Evolutionary conservation across 2,113 vertebrate species (phyloP).

Genomic region (Phocoena sinus): DNA sequence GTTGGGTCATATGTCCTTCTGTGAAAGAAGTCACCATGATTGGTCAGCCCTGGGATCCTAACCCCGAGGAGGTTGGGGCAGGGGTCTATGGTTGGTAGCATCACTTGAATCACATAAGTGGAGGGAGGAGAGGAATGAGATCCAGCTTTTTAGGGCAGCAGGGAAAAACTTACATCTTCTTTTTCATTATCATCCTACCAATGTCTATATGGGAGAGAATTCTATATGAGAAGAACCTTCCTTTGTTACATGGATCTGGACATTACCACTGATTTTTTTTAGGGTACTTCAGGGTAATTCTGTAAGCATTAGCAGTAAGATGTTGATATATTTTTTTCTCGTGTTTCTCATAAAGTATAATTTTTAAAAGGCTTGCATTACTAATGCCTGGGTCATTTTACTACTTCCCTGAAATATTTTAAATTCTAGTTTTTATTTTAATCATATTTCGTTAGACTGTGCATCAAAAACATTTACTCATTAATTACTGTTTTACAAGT

Average conservation of each 20-base stretch:
- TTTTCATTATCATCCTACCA: not conserved
- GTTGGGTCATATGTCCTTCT: not conserved
- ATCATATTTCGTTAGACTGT: not conserved
- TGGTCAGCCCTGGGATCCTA: not conserved
- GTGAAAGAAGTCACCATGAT: not conserved
- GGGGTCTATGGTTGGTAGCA: fast-evolving
- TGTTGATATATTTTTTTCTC: not conserved
- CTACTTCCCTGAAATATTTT: not conserved
- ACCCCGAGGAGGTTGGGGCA: fast-evolving
- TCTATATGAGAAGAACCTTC: not conserved
- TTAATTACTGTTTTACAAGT: not conserved
- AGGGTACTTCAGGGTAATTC: not conserved
- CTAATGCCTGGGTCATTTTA: not conserved
- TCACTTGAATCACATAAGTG: not conserved
- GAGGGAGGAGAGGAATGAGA: not conserved
- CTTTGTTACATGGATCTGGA: not conserved
- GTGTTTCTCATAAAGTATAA: not conserved
- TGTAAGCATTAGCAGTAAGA: not conserved
- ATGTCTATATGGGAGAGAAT: not conserved
- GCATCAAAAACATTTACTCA: not conserved
- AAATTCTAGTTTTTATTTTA: not conserved
- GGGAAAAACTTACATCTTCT: not conserved
- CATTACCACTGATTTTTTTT: not conserved
- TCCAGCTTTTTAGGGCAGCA: not conserved
- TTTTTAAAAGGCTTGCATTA: not conserved